Percentiles rank a stretch among this genome's conserved stretches.
These are phyloP conservation scores for Indicator maculatus DNA, from an alignment of 2,113 vertebrate genomes.

Conservation along the genomic window DNA sequence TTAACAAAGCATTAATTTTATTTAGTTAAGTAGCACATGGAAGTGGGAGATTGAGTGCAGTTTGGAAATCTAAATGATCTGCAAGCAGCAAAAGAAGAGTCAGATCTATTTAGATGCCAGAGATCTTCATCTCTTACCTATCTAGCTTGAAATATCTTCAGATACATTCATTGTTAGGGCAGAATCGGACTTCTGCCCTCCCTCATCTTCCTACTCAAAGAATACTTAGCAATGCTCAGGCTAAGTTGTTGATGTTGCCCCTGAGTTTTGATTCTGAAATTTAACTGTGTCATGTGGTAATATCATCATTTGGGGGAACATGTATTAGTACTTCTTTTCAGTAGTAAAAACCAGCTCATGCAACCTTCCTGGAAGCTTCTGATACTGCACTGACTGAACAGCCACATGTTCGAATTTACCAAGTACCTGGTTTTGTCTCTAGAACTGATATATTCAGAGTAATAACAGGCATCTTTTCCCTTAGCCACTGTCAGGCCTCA, in stretches of 20 bases:
- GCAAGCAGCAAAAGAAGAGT: neutral
- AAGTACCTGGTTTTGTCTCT: neutral
- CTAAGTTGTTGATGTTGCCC: neutral
- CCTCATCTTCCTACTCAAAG: neutral
- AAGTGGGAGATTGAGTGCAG: neutral
- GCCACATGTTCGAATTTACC: neutral
- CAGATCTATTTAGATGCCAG: neutral
- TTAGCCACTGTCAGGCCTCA: neutral
- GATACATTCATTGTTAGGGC: neutral
- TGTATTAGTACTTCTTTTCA: neutral
- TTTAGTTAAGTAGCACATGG: neutral
- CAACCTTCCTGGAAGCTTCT: neutral
- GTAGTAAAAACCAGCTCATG: neutral
- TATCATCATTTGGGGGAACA: neutral
- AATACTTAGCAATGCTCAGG: neutral
- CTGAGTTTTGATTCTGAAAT: neutral
- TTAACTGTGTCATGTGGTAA: neutral
- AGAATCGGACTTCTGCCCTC: neutral
- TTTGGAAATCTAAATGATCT: neutral
- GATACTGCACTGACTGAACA: neutral
- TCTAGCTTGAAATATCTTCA: neutral
- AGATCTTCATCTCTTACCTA: neutral
- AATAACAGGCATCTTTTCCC: neutral
- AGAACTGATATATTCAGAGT: neutral
- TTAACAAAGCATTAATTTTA: neutral